Evolutionary conservation across 2,113 vertebrate genomes (phyloP).

Genomic region (Jacana jacana): DNA sequence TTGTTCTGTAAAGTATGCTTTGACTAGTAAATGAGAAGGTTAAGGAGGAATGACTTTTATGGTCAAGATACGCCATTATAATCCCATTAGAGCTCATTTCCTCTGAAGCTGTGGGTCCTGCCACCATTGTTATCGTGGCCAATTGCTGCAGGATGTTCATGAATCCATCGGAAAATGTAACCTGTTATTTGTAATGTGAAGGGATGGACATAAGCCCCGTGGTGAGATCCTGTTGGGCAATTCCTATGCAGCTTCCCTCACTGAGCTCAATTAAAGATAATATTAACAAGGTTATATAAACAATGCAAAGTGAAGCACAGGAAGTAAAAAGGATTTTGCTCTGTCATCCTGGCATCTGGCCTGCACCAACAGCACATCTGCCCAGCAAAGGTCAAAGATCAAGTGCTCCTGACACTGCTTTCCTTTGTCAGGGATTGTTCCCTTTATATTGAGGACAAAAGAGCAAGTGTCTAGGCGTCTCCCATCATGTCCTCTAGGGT

Average conservation of each 20-base stretch:
- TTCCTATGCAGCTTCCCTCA: neutral
- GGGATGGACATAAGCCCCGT: rapidly evolving
- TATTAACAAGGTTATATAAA: neutral
- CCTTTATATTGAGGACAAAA: neutral
- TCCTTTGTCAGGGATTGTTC: neutral
- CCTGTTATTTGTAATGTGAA: neutral
- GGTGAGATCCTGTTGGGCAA: neutral
- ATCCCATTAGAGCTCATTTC: neutral
- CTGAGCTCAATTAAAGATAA: neutral
- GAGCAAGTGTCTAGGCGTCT: neutral
- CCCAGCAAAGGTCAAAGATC: neutral
- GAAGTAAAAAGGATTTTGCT: neutral
- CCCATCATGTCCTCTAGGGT: rapidly evolving
- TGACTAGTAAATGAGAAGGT: neutral
- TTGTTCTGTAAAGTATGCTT: neutral
- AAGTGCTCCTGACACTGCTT: neutral
- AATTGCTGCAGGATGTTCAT: neutral
- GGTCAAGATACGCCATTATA: neutral
- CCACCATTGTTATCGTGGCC: neutral
- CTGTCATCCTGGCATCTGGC: neutral
- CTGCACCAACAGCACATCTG: neutral
- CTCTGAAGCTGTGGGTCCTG: neutral
- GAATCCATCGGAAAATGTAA: neutral
- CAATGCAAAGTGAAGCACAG: neutral
- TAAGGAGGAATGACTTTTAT: neutral